Base-by-base conservation (phyloP, 1,140 invertebrate genomes). In the Vanessa tameamea region DNA sequence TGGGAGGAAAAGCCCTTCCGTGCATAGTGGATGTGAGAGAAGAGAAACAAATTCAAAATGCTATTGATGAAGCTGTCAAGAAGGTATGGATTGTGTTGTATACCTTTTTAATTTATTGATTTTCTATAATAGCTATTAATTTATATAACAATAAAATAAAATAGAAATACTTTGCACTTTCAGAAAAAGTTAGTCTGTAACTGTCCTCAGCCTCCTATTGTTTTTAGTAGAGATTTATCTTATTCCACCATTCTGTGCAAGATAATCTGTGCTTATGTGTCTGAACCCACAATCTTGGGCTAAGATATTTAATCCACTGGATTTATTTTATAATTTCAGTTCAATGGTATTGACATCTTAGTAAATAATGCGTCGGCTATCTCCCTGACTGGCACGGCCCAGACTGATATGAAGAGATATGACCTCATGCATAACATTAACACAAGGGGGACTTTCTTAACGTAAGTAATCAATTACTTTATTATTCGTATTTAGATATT, bases 301-400 rank as follows among this genome's bases (percentile, higher is more conserved):
- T 31, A 4, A 6, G 2, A 31, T 31, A 31, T 31, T 31, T 20
- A 20, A 31, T 31, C 26, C 26, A 31, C 26, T 31, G 26, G 26
- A 3, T 31, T 0, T 6, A 31, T 14, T 78, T 67, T 70, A 15
- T 68, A 73, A 66, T 91, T 91, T 69, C 77, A 93, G 87, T 99
- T 99, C 94, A 99, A 99, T 64, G 98, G 98, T 6, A 99, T 99
- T 84, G 99, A 99, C 88, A 97, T 99, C 78, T 82, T 98, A 9
- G 93, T 99, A 6, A 99, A 99, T 90, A 99, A 99, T 95, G 98
- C 98, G 0, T 99, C 98, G 84, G 99, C 99, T 16, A 99, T 99
- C 81, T 97, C 96, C 23, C 94, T 99, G 23, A 98, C 98, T 0
- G 94, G 94, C 14, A 99, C 99, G 0, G 86, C 95, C 6, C 93